Evolutionary conservation across 2,888 invertebrate genomes (phyloP).

Genomic region (Oxyteleia sp.): DNA sequence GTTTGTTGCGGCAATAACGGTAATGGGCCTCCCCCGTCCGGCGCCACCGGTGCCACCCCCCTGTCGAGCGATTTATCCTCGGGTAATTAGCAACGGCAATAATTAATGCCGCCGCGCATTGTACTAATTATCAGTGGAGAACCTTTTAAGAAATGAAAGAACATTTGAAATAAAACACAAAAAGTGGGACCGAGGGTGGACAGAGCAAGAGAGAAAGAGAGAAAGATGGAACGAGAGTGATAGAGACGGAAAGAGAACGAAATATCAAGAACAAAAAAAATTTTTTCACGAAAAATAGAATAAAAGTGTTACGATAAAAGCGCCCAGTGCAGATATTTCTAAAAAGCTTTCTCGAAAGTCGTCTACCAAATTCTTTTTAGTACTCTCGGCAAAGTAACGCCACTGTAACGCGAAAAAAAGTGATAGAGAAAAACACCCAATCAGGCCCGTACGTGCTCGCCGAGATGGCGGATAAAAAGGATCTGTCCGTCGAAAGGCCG

Average conservation of each 20-base stretch:
- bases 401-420: slow-evolving; percentile 64
- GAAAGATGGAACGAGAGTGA: slow-evolving; percentile 19
- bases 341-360: slow-evolving; percentile 77
- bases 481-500: slow-evolving; percentile 61
- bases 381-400: slow-evolving; percentile 63
- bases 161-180: slow-evolving; percentile 87
- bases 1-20: slow-evolving; percentile 87
- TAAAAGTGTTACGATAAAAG: slow-evolving; percentile 69
- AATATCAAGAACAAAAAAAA: slow-evolving; percentile 39
- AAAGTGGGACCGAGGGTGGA: slow-evolving; percentile 72
- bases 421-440: slow-evolving; percentile 75
- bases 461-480: slow-evolving; percentile 67
- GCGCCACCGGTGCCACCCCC: slow-evolving; percentile 76
- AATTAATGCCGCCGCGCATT: slow-evolving; percentile 87
- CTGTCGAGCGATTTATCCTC: slow-evolving; percentile 87
- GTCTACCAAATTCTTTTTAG: slow-evolving; percentile 71
- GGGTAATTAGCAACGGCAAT: slow-evolving; percentile 87
- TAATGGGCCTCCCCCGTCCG: slow-evolving; percentile 84
- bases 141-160: slow-evolving; percentile 88
- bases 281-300: slow-evolving; percentile 67
- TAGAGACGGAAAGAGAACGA: slow-evolving; percentile 58
- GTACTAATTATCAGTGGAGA: slow-evolving; percentile 87
- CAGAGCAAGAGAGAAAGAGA: slow-evolving; percentile 34
- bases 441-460: slow-evolving; percentile 77
- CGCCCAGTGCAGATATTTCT: slow-evolving; percentile 86